These are phyloP conservation scores for Chinchilla lanigera DNA, from an alignment of 2,113 vertebrate genomes.

Conservation along the genomic window DNA sequence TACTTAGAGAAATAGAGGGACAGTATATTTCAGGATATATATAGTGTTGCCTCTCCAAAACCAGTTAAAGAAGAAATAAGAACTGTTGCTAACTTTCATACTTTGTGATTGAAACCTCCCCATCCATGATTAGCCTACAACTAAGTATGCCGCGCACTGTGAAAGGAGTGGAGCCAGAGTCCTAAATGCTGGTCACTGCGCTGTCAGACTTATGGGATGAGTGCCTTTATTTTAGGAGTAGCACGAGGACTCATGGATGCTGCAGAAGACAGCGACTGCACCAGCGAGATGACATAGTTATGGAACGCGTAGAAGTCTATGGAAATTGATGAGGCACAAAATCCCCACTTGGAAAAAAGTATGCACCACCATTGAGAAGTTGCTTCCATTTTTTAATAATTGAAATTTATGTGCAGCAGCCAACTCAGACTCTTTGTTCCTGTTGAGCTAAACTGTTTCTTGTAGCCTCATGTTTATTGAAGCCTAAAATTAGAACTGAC, in stretches of 20 bases:
- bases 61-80: background rate
- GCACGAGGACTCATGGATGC: constrained; percentile 46
- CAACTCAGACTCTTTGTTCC: constrained; percentile 88
- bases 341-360: constrained; percentile 75
- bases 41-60: background rate
- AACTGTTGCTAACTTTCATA: background rate
- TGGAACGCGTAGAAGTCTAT: constrained; percentile 76
- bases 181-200: background rate
- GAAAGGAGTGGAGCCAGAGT: background rate
- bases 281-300: constrained; percentile 76
- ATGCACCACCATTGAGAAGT: constrained; percentile 84
- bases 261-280: constrained; percentile 65
- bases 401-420: constrained; percentile 87
- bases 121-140: background rate
- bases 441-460: constrained; percentile 87
- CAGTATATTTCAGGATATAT: background rate
- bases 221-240: background rate
- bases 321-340: constrained; percentile 77
- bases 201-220: background rate
- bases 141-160: background rate
- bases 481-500: constrained; percentile 92
- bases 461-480: constrained; percentile 89
- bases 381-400: constrained; percentile 87
- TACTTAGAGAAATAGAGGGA: background rate
- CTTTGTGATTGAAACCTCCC: background rate